phyloP scores from a whole-genome alignment of 2,113 vertebrate genomes.

The Crotophaga sulcirostris region DNA sequence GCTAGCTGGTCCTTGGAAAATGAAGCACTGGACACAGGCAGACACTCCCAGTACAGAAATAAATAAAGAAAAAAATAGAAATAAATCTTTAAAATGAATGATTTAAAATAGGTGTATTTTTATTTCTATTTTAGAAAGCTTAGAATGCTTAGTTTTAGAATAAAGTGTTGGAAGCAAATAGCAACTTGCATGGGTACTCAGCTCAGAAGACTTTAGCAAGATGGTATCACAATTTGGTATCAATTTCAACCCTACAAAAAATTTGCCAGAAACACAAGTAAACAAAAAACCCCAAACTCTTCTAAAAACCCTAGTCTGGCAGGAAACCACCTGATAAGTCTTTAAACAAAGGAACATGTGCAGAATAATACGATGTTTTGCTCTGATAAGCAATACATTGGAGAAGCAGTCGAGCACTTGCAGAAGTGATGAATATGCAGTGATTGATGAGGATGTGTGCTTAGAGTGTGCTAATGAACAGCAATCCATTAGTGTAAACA shows the following conservation, averaged over 20 bases:
- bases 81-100: not conserved
- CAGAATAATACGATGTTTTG: not conserved
- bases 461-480: not conserved
- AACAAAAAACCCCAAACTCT: not conserved
- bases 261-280: not conserved
- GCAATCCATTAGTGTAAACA: constrained; percentile 21
- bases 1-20: not conserved
- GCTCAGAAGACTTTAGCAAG: not conserved
- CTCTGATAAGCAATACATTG: not conserved
- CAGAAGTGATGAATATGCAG: not conserved
- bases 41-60: not conserved
- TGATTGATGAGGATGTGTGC: not conserved
- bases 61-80: not conserved
- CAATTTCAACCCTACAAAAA: not conserved
- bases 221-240: not conserved
- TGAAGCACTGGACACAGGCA: not conserved
- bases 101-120: not conserved
- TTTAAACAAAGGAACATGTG: not conserved
- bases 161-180: not conserved
- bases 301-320: not conserved
- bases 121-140: not conserved
- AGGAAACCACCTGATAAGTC: not conserved
- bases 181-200: not conserved
- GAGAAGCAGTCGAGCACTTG: not conserved
- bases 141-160: not conserved